Conservation (phyloP, 2,113 vertebrate genomes). For the Prochilodus magdalenae region DNA sequence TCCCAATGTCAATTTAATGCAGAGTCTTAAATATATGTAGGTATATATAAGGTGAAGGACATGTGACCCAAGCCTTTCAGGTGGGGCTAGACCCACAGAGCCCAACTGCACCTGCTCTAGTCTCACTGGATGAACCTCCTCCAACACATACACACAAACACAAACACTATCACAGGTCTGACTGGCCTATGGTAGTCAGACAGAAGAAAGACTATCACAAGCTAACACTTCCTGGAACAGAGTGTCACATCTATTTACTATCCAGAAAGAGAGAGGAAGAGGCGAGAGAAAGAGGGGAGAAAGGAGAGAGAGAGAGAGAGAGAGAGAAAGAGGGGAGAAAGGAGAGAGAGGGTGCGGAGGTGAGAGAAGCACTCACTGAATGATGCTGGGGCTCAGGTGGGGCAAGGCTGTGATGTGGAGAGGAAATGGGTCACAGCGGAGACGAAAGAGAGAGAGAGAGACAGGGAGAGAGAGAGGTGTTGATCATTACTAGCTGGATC, state of each 20-base stretch:
- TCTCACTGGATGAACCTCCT: not conserved
- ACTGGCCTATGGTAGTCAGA: slow-evolving; percentile 8
- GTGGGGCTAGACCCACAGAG: no score
- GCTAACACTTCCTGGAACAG: slow-evolving; percentile 16
- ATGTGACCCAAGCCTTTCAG: no score
- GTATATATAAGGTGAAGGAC: no score
- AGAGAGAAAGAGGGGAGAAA: slow-evolving; percentile 27
- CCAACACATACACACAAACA: slow-evolving; percentile 27
- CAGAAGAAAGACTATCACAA: slow-evolving; percentile 29
- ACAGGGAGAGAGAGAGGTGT: slow-evolving; percentile 41
- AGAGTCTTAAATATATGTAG: no score
- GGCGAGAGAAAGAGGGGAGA: slow-evolving; percentile 6
- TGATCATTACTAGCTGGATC: slow-evolving; percentile 62
- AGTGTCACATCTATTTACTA: slow-evolving; percentile 40
- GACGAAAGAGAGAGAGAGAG: slow-evolving; percentile 45
- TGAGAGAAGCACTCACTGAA: slow-evolving; percentile 58
- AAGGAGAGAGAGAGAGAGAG: no score
- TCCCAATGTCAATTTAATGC: no score
- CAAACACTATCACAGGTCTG: slow-evolving; percentile 34
- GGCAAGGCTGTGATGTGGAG: slow-evolving; percentile 62
- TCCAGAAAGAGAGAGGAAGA: not conserved
- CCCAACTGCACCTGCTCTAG: no score
- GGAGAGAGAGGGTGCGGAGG: not conserved
- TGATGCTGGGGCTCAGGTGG: slow-evolving; percentile 75
- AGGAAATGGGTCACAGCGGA: slow-evolving; percentile 72